phyloP scores from a whole-genome alignment of 2,797 vertebrate genomes.

The Neoniphon sammara region DNA sequence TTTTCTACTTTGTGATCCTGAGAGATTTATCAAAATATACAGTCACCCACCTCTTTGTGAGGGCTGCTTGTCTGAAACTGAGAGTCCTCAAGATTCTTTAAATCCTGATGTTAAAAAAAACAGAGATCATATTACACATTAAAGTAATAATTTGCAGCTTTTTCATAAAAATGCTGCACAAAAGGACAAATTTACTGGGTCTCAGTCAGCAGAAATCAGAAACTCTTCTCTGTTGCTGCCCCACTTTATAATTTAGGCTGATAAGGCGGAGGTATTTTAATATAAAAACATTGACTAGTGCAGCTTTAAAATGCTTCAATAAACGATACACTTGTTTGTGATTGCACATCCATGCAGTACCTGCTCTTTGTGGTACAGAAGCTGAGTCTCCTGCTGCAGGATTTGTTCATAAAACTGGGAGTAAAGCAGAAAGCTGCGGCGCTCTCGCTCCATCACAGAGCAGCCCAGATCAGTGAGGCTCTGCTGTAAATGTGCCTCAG shows the following conservation, averaged over 20 bases:
- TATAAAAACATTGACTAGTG: no score
- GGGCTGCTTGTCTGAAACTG: conserved; percentile 26
- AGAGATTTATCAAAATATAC: no score
- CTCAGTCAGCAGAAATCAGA: no score
- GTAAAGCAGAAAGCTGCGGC: conserved; percentile 80
- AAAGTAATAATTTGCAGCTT: neutral
- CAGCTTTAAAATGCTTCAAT: no score
- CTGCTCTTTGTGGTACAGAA: conserved; percentile 81
- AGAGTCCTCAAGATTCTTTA: conserved; percentile 60
- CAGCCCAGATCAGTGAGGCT: conserved; percentile 79
- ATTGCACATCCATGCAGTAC: conserved; percentile 39
- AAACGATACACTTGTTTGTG: no score
- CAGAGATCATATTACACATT: neutral
- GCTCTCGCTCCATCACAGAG: conserved; percentile 79
- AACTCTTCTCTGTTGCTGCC: no score
- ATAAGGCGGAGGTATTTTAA: no score
- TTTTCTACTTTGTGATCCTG: no score
- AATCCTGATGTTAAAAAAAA: conserved; percentile 58
- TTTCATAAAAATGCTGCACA: no score
- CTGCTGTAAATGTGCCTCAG: conserved; percentile 73
- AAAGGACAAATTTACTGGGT: no score
- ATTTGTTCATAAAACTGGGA: conserved; percentile 85
- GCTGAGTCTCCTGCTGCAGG: conserved; percentile 73
- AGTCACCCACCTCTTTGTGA: conserved; percentile 65
- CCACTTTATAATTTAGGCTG: no score